These are phyloP conservation scores for Amblyjoppa fuscipennis DNA, from an alignment of 2,888 invertebrate genomes.

Conservation along the genomic window DNA sequence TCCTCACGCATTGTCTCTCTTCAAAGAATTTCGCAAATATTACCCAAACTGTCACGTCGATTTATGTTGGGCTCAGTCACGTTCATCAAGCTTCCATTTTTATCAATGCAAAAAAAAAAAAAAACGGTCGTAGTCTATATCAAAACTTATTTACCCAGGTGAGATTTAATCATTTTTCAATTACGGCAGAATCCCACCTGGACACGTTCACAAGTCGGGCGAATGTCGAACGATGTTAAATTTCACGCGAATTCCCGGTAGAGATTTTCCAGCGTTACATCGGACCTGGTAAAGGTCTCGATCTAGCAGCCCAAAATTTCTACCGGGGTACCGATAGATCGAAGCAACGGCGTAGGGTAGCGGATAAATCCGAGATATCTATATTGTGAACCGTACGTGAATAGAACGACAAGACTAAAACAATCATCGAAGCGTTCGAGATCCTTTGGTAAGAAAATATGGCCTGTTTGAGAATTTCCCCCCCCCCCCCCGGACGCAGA, in stretches of 20 bases:
- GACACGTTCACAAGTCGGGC: too few species aligned
- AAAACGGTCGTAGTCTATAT: slow-evolving; percentile 56
- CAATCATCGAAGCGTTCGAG: slow-evolving; percentile 18
- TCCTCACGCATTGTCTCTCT: slow-evolving; percentile 15
- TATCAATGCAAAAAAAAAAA: slow-evolving; percentile 6
- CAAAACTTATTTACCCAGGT: background rate
- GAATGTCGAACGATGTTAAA: too few species aligned
- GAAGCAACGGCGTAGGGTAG: slow-evolving; percentile 76
- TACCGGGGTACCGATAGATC: slow-evolving; percentile 56
- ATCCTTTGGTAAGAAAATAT: slow-evolving; percentile 29
- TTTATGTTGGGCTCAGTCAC: background rate
- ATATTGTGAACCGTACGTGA: slow-evolving; percentile 40
- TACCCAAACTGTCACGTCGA: background rate
- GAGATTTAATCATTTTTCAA: too few species aligned
- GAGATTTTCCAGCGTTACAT: too few species aligned
- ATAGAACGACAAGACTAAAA: slow-evolving; percentile 20
- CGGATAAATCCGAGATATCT: slow-evolving; percentile 56
- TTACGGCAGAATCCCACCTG: too few species aligned
- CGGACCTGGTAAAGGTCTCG: too few species aligned
- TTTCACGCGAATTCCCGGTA: too few species aligned
- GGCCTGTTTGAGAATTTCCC: slow-evolving; percentile 41
- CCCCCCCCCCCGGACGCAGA: slow-evolving; percentile 29
- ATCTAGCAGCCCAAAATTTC: too few species aligned
- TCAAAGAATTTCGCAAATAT: background rate
- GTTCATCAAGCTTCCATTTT: slow-evolving; percentile 13